Evolutionary conservation across 2,797 vertebrate species (phyloP), one percentile per base, ranked within the genome.

Genomic region (Chiloscyllium punctatum): DNA sequence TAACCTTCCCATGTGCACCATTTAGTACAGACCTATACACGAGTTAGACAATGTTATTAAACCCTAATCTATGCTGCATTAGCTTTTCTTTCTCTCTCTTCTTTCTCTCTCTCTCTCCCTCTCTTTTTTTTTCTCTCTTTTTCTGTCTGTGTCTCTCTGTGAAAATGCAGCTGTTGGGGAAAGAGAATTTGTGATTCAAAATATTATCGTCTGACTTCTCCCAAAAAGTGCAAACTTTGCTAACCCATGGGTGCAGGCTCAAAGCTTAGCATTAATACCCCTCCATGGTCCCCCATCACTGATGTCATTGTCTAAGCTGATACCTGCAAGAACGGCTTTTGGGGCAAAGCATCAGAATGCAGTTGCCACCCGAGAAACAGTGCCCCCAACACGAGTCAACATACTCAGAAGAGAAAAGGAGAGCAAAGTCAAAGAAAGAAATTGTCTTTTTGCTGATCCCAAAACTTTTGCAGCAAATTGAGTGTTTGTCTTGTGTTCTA

Each of bases 401-500:
- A 33, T n/a, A 51, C 77, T 95, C 71, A 33, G 94, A 57, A 66
- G 53, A 33, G 0, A 57, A 90, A 62, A 62, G 9, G 53, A 90
- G 62, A 66, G 90, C 13, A 23, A 84, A 25, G 7, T 92, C 21
- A 92, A 62, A 13, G 21, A 23, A 33, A 37, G 37, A 68, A 42
- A 90, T 16, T 33, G 3, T 90, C 68, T 42, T 53, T 51, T 95
- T 72, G 51, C 27, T 21, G 30, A 33, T 77, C 30, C 15, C 71
- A n/a, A 57, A 77, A n/a, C 16, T 42, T 68, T 68, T 68, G 69
- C 71, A 95, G 48, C 30, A 95, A 95, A 95, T 57, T 77, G 51
- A 95, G 30, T 72, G 48, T 53, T 51, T 95, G 25, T 96, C 15
- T 91, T 37, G 68, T 96, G 23, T 97, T 97, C 33, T 97, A 98